phyloP scores from a whole-genome alignment of 2,797 vertebrate species.

The Megalops cyprinoides region DNA sequence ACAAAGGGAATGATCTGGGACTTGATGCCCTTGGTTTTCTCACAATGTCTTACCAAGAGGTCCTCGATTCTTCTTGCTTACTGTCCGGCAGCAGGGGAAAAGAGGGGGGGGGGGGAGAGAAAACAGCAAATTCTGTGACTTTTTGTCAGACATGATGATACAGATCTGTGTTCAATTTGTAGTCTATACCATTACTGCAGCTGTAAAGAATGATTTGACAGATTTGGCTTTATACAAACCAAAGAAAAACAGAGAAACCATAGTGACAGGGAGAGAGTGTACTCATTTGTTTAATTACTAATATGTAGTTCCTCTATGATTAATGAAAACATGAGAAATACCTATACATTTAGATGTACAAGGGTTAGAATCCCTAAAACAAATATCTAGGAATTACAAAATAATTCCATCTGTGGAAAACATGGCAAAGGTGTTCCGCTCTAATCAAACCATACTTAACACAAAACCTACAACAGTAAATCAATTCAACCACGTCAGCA shows the following conservation, averaged over 20 bases:
- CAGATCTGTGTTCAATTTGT: neutral
- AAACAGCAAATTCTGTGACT: slow-evolving; percentile 19
- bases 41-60: slow-evolving; percentile 33
- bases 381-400: neutral
- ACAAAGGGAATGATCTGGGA: neutral
- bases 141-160: neutral
- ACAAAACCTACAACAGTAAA: neutral
- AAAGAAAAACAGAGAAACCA: neutral
- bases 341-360: neutral
- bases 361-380: neutral
- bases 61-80: slow-evolving; percentile 43
- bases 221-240: no score
- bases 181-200: neutral
- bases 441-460: neutral
- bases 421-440: neutral
- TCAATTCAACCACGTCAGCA: neutral
- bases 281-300: no score
- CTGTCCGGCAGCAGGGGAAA: slow-evolving; percentile 36
- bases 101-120: slow-evolving; percentile 14
- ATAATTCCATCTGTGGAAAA: neutral
- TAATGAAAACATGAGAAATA: no score
- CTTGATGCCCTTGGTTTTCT: slow-evolving; percentile 9
- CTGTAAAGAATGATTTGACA: no score
- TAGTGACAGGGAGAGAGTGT: no score
- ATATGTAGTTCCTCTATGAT: no score